Percentiles rank a stretch among this genome's conserved stretches.
Conservation (phyloP, 1,140 invertebrate genomes). For the Gonioctena quinquepunctata region DNA sequence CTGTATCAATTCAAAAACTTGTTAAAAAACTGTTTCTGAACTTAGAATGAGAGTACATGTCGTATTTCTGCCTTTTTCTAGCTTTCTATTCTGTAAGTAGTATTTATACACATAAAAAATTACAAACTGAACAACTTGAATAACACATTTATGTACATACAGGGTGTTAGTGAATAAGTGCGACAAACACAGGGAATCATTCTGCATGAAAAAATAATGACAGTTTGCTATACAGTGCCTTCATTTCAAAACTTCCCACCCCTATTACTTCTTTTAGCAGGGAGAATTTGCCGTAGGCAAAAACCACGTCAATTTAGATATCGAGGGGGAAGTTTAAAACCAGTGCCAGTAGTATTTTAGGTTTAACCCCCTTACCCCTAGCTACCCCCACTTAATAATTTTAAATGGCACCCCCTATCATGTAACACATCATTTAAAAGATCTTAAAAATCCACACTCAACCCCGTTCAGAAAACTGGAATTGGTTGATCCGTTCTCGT, state of each 20-base stretch:
- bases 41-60: too few species aligned
- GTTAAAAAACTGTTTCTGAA: too few species aligned
- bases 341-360: neutral
- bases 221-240: neutral
- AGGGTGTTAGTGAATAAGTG: too few species aligned
- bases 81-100: too few species aligned
- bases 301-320: neutral
- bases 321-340: neutral
- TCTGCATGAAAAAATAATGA: neutral
- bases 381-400: slow-evolving; percentile 4
- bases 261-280: neutral
- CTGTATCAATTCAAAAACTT: too few species aligned
- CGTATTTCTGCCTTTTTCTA: too few species aligned
- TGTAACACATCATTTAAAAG: neutral
- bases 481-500: too few species aligned
- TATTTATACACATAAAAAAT: too few species aligned
- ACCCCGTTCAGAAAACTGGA: neutral
- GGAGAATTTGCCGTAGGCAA: neutral
- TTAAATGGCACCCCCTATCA: neutral
- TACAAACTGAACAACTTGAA: too few species aligned
- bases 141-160: too few species aligned
- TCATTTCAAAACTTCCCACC: neutral
- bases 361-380: neutral
- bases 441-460: neutral
- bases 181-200: too few species aligned